Conservation (phyloP, 2,113 vertebrate species). For the Gallinago paraguaiae region DNA sequence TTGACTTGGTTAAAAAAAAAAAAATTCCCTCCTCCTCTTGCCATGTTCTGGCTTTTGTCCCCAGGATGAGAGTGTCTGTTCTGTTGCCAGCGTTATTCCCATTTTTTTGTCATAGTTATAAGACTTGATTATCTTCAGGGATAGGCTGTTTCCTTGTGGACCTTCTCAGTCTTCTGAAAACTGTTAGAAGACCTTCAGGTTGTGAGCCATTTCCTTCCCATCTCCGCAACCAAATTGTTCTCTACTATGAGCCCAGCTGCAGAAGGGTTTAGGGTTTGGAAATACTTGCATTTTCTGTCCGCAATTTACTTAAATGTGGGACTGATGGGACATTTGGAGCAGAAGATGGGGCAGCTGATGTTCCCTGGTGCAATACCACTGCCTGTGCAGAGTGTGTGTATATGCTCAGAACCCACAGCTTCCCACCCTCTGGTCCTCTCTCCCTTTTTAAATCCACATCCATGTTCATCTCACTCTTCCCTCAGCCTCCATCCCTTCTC, state of each 20-base stretch:
- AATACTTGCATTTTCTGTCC: neutral
- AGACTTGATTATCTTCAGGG: neutral
- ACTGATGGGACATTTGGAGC: neutral
- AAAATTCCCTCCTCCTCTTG: neutral
- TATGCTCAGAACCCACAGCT: rapidly evolving
- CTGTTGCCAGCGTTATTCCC: neutral
- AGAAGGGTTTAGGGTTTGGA: too few relatives aligned
- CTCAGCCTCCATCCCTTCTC: neutral
- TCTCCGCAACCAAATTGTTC: rapidly evolving
- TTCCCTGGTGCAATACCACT: rapidly evolving
- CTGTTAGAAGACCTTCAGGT: neutral
- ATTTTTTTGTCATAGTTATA: neutral
- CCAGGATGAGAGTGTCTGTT: neutral
- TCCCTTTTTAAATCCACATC: neutral
- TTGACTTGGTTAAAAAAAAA: neutral
- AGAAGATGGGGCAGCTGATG: neutral
- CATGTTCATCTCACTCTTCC: rapidly evolving
- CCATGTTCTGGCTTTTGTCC: conserved; percentile 6
- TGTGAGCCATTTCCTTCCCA: neutral
- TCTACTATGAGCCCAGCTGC: neutral
- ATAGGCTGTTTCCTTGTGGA: neutral
- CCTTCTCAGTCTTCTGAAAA: neutral
- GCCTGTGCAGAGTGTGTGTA: rapidly evolving
- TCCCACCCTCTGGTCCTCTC: neutral
- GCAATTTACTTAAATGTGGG: neutral